Conservation (phyloP, 1,140 invertebrate species). For the Rhopalosiphum padi region DNA sequence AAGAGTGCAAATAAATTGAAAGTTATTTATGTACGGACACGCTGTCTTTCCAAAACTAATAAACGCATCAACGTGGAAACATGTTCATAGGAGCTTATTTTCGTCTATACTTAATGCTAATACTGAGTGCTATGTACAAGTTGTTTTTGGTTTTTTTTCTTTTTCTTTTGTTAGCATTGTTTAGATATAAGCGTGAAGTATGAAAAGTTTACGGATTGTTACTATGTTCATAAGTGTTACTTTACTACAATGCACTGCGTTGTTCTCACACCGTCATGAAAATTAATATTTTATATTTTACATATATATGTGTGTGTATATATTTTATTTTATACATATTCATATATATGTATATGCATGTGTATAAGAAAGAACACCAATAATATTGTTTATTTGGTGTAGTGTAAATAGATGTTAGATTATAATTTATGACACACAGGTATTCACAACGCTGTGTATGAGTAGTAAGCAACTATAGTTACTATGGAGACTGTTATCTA, state of each 20-base stretch:
- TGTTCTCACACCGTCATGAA: slow-evolving; percentile 46
- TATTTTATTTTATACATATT: slow-evolving; percentile 1
- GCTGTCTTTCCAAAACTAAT: slow-evolving; percentile 36
- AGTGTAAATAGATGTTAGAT: slow-evolving; percentile 45
- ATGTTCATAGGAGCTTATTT: slow-evolving; percentile 57
- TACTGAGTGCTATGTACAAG: slow-evolving; percentile 46
- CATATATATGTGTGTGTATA: not conserved
- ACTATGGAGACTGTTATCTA: slow-evolving; percentile 54
- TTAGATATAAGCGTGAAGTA: slow-evolving; percentile 56
- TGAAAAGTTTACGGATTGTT: slow-evolving; percentile 54
- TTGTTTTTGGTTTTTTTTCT: slow-evolving; percentile 53
- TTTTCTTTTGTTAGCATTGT: slow-evolving; percentile 51
- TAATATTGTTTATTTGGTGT: not conserved
- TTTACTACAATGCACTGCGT: slow-evolving; percentile 46
- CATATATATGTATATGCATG: slow-evolving; percentile 11
- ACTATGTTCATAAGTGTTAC: slow-evolving; percentile 56
- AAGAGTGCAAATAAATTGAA: slow-evolving; percentile 52
- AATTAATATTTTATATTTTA: slow-evolving; percentile 25
- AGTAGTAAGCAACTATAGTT: slow-evolving; percentile 49
- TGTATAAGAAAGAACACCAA: not conserved
- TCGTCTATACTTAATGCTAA: slow-evolving; percentile 50
- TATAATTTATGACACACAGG: slow-evolving; percentile 33
- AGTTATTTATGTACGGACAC: slow-evolving; percentile 43
- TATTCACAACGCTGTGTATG: slow-evolving; percentile 36
- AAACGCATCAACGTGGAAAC: slow-evolving; percentile 29